Percentiles rank a stretch among this genome's conserved stretches.
Conservation (phyloP, 2,113 vertebrate genomes). For the Eretmochelys imbricata region DNA sequence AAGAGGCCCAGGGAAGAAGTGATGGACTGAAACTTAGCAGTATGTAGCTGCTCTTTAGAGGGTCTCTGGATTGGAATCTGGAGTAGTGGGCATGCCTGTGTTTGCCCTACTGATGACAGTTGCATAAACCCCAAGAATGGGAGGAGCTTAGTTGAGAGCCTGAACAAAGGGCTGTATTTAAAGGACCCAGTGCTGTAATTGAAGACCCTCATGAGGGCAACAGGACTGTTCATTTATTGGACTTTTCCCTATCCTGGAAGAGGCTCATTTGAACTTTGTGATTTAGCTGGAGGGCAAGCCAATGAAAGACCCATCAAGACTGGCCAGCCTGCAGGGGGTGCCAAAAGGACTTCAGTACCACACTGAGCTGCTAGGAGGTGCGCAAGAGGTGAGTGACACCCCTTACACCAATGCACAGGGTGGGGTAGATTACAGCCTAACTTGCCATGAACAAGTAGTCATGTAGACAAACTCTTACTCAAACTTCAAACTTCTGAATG, state of each 20-base stretch:
- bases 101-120: not conserved
- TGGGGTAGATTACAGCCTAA: too few species aligned
- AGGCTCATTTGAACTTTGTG: too few species aligned
- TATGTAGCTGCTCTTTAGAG: not conserved
- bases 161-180: not conserved
- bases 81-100: not conserved
- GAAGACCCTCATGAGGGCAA: too few species aligned
- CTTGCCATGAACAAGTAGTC: too few species aligned
- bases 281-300: too few species aligned
- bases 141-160: not conserved
- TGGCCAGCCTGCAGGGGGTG: too few species aligned
- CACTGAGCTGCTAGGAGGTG: too few species aligned
- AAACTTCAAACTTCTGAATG: not conserved
- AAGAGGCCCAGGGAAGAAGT: not conserved
- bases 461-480: not conserved
- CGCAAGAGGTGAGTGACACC: too few species aligned
- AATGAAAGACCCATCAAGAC: too few species aligned
- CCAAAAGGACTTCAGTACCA: too few species aligned
- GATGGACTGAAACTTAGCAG: not conserved
- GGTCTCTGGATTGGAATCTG: not conserved
- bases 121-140: not conserved
- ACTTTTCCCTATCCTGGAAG: too few species aligned
- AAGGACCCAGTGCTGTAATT: not conserved
- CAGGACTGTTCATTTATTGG: too few species aligned
- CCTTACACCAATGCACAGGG: not conserved